Base-by-base conservation (phyloP, 2,797 vertebrate species). In the Cottoperca gobio region DNA sequence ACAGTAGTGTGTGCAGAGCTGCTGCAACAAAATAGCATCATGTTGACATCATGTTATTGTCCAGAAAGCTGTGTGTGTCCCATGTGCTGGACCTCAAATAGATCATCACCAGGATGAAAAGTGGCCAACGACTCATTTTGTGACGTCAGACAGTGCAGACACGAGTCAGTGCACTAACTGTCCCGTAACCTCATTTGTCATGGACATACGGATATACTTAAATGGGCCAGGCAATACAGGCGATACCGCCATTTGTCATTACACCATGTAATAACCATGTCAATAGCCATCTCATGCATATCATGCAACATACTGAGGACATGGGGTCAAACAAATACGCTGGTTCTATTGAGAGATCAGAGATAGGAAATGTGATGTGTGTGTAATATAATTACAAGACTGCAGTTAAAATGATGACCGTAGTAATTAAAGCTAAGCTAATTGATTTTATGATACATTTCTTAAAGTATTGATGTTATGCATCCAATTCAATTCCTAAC, bases 191-290 rank as follows among this genome's bases (percentile, higher is more conserved):
- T 84, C 39, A 75, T 87, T 73, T 53, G 69, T 77, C 39, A 67
- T 53, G 35, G 73, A 74, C 60, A 73, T 83, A 70, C 69, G 8
- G 40, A 70, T 57, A 53, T 13, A 68, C 40, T 81, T 58, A 70
- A 79, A 65, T 24, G 52, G 74, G 55, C 24, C 55, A 77, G 71
- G 73, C 13, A 1, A 49, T 68, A 61, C 62, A 76, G 43, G 75
- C n/a, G n/a, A n/a, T n/a, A n/a, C n/a, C n/a, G n/a, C n/a, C 70
- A 59, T 78, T 83, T 61, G 39, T 83, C 57, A 77, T 86, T 68
- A 81, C 9, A 55, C 21, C 59, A 19, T 79, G 54, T 80, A 82
- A 87, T 85, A 69, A 75, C 43, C 66, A 58, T 78, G 58, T 73
- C 64, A 67, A 40, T 60, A 65, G 23, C 48, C 42, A 46, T 76